These are phyloP conservation scores for Calephelis nemesis DNA, from an alignment of 1,140 invertebrate genomes.

Conservation along the genomic window DNA sequence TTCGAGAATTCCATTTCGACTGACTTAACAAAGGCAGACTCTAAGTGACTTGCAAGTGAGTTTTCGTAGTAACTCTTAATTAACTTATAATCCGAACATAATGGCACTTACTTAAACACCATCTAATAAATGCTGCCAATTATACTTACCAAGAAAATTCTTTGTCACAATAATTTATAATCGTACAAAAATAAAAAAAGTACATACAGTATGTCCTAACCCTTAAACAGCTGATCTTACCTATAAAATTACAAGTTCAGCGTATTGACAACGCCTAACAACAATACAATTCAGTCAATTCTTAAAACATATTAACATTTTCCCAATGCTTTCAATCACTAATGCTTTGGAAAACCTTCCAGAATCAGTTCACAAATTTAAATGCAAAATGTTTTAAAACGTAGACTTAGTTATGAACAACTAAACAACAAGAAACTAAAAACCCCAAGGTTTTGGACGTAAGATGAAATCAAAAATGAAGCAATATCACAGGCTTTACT, in stretches of 20 bases:
- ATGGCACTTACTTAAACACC: conserved; percentile 47
- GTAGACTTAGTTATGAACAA: conserved; percentile 4
- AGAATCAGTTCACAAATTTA: neutral
- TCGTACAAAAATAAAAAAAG: conserved; percentile 37
- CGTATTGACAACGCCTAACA: conserved; percentile 65
- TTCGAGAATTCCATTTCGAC: conserved; percentile 26
- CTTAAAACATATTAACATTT: conserved; percentile 63
- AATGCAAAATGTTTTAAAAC: conserved; percentile 18
- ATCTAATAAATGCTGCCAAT: conserved; percentile 45
- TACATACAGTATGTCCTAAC: conserved; percentile 31
- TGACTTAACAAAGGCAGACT: conserved; percentile 22
- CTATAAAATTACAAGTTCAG: conserved; percentile 44
- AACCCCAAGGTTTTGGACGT: conserved; percentile 19
- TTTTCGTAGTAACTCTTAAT: conserved; percentile 28
- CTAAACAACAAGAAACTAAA: conserved; percentile 8
- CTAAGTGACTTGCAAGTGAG: conserved; percentile 30
- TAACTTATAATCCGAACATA: conserved; percentile 35
- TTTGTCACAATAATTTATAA: conserved; percentile 42
- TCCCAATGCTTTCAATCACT: conserved; percentile 2
- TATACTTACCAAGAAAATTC: conserved; percentile 34
- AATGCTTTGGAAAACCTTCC: neutral
- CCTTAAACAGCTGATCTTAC: conserved; percentile 29
- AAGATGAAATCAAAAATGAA: conserved; percentile 25
- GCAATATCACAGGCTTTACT: conserved; percentile 39
- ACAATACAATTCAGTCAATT: conserved; percentile 69